These are phyloP conservation scores for Acanthornis magna DNA, from an alignment of 2,797 vertebrate genomes.

Conservation along the genomic window DNA sequence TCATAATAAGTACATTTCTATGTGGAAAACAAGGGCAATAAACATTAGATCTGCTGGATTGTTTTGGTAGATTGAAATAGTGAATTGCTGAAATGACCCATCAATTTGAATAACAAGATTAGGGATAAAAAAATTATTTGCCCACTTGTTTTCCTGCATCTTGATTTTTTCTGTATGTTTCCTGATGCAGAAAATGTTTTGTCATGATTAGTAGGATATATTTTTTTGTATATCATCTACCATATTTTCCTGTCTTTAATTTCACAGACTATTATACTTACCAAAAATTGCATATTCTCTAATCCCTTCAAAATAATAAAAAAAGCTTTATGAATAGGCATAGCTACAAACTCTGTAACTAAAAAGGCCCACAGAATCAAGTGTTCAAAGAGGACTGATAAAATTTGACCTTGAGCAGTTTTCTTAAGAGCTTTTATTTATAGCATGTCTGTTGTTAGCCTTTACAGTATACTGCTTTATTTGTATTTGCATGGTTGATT, in stretches of 20 bases:
- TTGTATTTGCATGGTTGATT: slow-evolving; percentile 49
- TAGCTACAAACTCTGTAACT: neutral
- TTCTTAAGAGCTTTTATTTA: slow-evolving; percentile 49
- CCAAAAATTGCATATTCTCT: neutral
- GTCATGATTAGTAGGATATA: neutral
- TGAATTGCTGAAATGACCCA: neutral
- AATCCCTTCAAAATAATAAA: neutral
- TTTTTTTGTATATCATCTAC: neutral
- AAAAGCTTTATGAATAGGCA: neutral
- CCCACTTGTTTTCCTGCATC: neutral
- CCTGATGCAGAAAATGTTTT: neutral
- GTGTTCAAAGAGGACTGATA: neutral
- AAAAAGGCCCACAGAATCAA: neutral
- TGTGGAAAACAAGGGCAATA: neutral
- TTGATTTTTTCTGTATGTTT: neutral
- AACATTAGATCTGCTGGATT: neutral
- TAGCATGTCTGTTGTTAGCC: slow-evolving; percentile 23
- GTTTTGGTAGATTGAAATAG: neutral
- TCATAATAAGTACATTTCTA: neutral
- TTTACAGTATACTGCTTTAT: slow-evolving; percentile 19
- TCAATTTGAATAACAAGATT: neutral
- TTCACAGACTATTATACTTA: neutral
- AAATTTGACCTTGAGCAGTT: slow-evolving; percentile 35
- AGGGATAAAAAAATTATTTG: neutral
- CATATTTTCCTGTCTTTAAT: neutral